Evolutionary conservation across 2,113 vertebrate genomes (phyloP).

Genomic region (Cheilinus undulatus): DNA sequence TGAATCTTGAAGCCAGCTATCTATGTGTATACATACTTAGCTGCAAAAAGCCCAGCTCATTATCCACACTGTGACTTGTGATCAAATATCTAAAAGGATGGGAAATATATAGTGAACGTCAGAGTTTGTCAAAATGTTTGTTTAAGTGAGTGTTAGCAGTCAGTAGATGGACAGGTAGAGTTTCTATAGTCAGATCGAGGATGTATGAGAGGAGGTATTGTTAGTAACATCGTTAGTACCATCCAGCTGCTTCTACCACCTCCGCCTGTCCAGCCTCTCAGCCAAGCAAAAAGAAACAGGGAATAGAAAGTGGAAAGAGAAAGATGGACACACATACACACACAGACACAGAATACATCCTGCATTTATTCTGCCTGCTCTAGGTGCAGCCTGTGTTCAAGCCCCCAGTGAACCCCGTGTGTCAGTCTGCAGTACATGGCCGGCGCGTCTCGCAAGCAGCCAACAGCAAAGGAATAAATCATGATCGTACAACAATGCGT

Average conservation of each 20-base stretch:
- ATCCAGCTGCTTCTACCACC: slow-evolving; percentile 74
- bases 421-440: slow-evolving; percentile 87
- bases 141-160: slow-evolving; percentile 53
- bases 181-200: slow-evolving; percentile 52
- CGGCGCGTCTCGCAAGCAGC: slow-evolving; percentile 81
- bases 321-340: slow-evolving; percentile 10
- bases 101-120: slow-evolving; percentile 63
- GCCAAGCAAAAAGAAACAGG: slow-evolving; percentile 58
- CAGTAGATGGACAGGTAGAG: slow-evolving; percentile 41
- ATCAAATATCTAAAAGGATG: slow-evolving; percentile 60
- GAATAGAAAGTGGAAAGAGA: slow-evolving; percentile 49
- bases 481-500: slow-evolving; percentile 94
- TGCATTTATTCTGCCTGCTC: slow-evolving; percentile 72
- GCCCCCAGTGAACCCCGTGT: slow-evolving; percentile 86
- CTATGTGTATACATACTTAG: slow-evolving; percentile 16
- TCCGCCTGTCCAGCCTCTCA: slow-evolving; percentile 68
- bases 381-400: slow-evolving; percentile 68
- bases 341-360: slow-evolving; percentile 29
- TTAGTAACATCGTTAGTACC: slow-evolving; percentile 70
- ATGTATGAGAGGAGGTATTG: slow-evolving; percentile 61
- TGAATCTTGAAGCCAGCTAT: slow-evolving; percentile 27
- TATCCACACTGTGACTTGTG: slow-evolving; percentile 55
- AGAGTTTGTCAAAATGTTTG: slow-evolving; percentile 61
- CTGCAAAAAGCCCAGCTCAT: slow-evolving; percentile 50
- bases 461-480: slow-evolving; percentile 95